Conservation (phyloP, 2,888 invertebrate species). For the Phorcus lineatus region DNA sequence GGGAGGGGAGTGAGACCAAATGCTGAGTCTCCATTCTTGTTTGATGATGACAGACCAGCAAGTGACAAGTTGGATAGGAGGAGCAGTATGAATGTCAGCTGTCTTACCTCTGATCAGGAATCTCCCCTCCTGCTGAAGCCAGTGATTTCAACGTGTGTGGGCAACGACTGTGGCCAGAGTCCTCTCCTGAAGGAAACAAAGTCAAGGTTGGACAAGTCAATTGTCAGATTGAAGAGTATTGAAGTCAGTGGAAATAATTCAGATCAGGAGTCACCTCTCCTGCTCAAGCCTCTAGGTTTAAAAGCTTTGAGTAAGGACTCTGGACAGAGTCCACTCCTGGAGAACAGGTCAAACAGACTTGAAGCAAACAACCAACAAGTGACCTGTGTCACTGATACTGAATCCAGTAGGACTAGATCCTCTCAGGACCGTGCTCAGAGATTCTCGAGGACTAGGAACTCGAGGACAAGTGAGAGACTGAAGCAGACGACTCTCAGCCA, state of each 20-base stretch:
- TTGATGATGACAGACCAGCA: constrained; percentile 2
- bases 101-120: constrained; percentile 31
- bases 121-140: constrained; percentile 40
- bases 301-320: too few relatives aligned
- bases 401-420: not conserved
- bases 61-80: not conserved
- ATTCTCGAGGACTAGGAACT: not conserved
- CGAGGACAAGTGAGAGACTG: constrained; percentile 26
- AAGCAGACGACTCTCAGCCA: constrained; percentile 54
- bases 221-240: too few relatives aligned
- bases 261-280: not conserved
- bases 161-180: not conserved
- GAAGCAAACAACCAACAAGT: not conserved
- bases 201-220: not conserved
- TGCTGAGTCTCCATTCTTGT: not conserved
- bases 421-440: constrained; percentile 1
- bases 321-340: not conserved
- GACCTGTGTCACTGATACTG: not conserved
- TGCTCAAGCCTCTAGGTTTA: too few relatives aligned
- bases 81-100: constrained; percentile 4
- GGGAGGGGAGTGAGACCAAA: not conserved
- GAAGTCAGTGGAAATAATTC: too few relatives aligned
- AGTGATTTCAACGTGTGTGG: not conserved
- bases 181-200: not conserved
- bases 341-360: not conserved